Base-by-base conservation (phyloP, 1,140 invertebrate genomes). In the Trichomalopsis sarcophagae region DNA sequence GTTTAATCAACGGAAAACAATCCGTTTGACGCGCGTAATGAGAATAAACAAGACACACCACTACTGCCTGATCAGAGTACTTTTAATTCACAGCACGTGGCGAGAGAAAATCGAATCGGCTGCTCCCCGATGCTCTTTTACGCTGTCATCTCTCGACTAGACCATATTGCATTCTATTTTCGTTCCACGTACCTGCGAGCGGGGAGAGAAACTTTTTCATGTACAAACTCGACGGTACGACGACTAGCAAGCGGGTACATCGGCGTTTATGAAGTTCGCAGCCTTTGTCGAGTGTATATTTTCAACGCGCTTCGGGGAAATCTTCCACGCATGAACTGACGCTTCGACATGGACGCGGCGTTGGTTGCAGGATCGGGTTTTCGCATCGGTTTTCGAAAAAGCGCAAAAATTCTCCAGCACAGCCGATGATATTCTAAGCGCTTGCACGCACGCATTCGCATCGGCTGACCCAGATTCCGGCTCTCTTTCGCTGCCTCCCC, bases 1-100 rank as follows among this genome's bases (percentile, higher is more conserved):
- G 79, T 71, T 47, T n/a, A 30, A 47, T 71, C 71, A 81, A 81
- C 69, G 66, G 33, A 81, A 81, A 81, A 44, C 21, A 68, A 30
- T 81, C 40, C 7, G 68, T 23, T 27, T 47, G 40, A 23, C 40
- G 66, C 4, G 68, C 2, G 44, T 69, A 71, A 71, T 71, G 79
- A 81, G 27, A 71, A 47, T 62, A 21, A 62, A 6, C 5, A 36
- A 62, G 55, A 0, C 55, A 62, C 4, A 62, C 2, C 5, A n/a
- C 27, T 5, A 62, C 50, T 6, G 55, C 21, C 55, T 62, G 55
- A 62, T 62, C 55, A 62, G n/a, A 62, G 55, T 62, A 62, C 55
- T n/a, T 62, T 62, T 62, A n/a, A 62, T 62, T 62, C 17, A 62
- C 55, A n/a, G 17, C 55, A 62, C 55, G 5, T 21, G 55, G 14